Evolutionary conservation across 2,113 vertebrate species (phyloP), one percentile per base, ranked within the genome.

Genomic region (Spheniscus mendiculus): DNA sequence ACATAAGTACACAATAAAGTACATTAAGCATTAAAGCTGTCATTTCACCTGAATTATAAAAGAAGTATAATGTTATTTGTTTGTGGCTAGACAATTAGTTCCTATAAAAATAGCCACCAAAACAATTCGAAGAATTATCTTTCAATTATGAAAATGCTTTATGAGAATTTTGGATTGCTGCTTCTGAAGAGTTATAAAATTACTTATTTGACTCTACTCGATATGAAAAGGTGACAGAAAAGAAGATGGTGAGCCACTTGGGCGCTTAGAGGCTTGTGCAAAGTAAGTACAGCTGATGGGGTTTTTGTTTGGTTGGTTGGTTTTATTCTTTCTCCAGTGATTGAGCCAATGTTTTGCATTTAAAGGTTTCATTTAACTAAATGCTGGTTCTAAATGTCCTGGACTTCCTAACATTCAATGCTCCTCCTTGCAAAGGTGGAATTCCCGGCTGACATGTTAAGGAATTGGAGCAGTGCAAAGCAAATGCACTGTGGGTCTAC

Each of bases 231-330:
- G 86, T 67, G 40, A n/a, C 59, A 30, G 12, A 4, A 88, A 3
- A 61, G 17, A 27, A 56, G 44, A 97, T 61, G 59, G 79, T 8
- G 93, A 93, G 4, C 81, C 95, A 15, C 62, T 91, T 42, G 98
- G 98, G 61, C 97, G 97, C 55, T 93, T 99, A 61, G 72, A 98
- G 29, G 99, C 99, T 10, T 99, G 99, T 96, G 99, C 98, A 42
- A 99, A 98, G 99, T 99, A 90, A 98, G 99, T 97, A 50, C 44
- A 17, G 34, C 70, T 56, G 12, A 4, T 20, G 58, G 40, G 4
- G 19, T 3, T 20, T 8, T 26, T 23, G 17, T 14, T 59, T 67
- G 40, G 7, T 36, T 38, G 18, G 10, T 29, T 65, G 29, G 4
- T 38, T 34, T 38, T 25, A 40, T 71, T 36, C 52, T 38, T 77